Evolutionary conservation across 2,113 vertebrate genomes (phyloP), one percentile per base, ranked within the genome.

Genomic region (Pteropus alecto): DNA sequence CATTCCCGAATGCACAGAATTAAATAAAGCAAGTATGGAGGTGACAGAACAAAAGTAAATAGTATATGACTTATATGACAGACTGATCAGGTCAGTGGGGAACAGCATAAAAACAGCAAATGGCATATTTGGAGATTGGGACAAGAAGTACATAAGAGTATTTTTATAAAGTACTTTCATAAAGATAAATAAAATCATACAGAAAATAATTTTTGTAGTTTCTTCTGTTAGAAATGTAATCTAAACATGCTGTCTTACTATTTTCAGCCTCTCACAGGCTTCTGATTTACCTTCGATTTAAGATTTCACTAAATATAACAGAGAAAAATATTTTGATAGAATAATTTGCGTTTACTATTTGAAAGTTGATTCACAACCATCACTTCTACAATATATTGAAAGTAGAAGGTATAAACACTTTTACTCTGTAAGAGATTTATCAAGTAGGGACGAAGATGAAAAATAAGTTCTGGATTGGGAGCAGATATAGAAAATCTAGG

Each of bases 11-110:
- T 86, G 68, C 82, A 83, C 1, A 83, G 93, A 95, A 83, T 94
- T 96, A 96, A 96, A 95, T 82, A 78, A 94, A 35, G 87, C 96
- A 97, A 91, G 91, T 93, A 79, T 91, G 54, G 54, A 88, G 78
- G 61, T 94, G 85, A 97, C 48, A 82, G 74, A 94, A 90, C 68
- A 93, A 65, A 97, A 87, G 65, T 60, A 73, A 94, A 87, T 87
- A 93, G 70, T 92, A 79, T 76, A 24, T 86, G 95, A 87, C 78
- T 96, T 96, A 74, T 33, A 74, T 91, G 94, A 93, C 84, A 96
- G 91, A 93, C 54, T 88, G 71, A 93, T 91, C n/a, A 28, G 63
- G 74, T 88, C 54, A 46, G 48, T 35, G 30, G 21, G 85, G 76
- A 35, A 81, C 21, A 61, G 4, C 41, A 35, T 81, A 63, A 94